phyloP scores from a whole-genome alignment of 2,888 invertebrate genomes.

The Agriopis aurantiaria region DNA sequence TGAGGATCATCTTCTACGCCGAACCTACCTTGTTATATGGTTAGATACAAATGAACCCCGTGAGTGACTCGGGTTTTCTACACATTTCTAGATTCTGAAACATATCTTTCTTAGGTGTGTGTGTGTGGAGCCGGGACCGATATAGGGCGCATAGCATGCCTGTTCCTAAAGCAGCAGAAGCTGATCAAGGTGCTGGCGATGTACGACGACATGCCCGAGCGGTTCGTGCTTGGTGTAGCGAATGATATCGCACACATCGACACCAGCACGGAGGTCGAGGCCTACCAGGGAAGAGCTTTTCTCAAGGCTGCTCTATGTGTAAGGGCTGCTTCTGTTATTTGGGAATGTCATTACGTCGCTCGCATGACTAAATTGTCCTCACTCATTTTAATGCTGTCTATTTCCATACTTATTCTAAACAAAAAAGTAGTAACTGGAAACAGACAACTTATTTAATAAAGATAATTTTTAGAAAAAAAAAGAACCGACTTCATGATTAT shows the following conservation, averaged over 20 bases:
- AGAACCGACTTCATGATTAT: no score
- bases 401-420: no score
- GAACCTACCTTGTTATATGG: no score
- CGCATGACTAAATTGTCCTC: no score
- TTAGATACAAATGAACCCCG: no score
- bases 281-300: slow-evolving; percentile 71
- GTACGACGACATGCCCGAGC: slow-evolving; percentile 68
- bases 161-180: slow-evolving; percentile 75
- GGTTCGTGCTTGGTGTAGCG: slow-evolving; percentile 69
- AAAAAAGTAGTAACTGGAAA: no score
- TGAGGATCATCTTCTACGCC: no score
- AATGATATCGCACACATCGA: slow-evolving; percentile 78
- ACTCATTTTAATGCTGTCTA: no score
- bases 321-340: slow-evolving; percentile 33
- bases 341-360: no score
- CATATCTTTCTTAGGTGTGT: slow-evolving; percentile 60
- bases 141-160: slow-evolving; percentile 68
- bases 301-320: slow-evolving; percentile 68
- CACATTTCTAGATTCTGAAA: no score
- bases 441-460: no score
- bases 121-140: slow-evolving; percentile 77
- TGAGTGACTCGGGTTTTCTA: background rate
- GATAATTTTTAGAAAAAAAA: no score
- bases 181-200: slow-evolving; percentile 67
- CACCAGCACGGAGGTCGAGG: slow-evolving; percentile 71